Base-by-base conservation (phyloP, 1,140 invertebrate genomes). In the Maniola jurtina region DNA sequence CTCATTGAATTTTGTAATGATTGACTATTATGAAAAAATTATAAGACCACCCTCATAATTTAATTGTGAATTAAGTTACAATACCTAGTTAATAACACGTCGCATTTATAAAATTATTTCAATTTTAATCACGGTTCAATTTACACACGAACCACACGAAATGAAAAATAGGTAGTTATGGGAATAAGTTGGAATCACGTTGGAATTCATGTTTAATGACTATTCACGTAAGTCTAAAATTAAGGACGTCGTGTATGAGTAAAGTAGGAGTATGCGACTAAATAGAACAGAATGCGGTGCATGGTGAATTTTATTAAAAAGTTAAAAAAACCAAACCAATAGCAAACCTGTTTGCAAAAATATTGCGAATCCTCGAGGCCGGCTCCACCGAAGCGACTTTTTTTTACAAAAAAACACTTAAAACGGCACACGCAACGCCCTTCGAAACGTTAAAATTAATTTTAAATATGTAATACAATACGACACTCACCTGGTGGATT, bases 291-390 rank as follows among this genome's bases (percentile, higher is more conserved):
- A 5, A 56, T n/a, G 54, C 33, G n/a, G 15, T 34, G 55, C 58
- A 61, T 36, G 68, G 40, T 77, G 65, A 67, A 74, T 52, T 73
- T 71, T 70, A 83, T 68, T 52, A 68, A 76, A 77, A 80, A 77
- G 64, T 71, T 76, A 64, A 75, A 73, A 81, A 76, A 84, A 83
- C 76, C 80, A 82, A 83, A 77, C 61, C 71, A 66, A 50, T 70
- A 64, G 70, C 42, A 80, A 87, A 88, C 85, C 83, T 75, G 85
- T 88, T 88, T 86, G 80, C 81, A 80, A 88, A 85, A 84, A 83
- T 84, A 75, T 81, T 70, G 75, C 75, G 76, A 81, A 80, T 82
- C 80, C 77, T 77, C 75, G 75, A 73, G 72, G 75, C 77, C 82
- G 76, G 77, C 73, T 69, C 66, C 66, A 62, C 71, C 71, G 69